These are phyloP conservation scores for Oscheius onirici DNA, from an alignment of 2,888 invertebrate genomes.

Conservation along the genomic window DNA sequence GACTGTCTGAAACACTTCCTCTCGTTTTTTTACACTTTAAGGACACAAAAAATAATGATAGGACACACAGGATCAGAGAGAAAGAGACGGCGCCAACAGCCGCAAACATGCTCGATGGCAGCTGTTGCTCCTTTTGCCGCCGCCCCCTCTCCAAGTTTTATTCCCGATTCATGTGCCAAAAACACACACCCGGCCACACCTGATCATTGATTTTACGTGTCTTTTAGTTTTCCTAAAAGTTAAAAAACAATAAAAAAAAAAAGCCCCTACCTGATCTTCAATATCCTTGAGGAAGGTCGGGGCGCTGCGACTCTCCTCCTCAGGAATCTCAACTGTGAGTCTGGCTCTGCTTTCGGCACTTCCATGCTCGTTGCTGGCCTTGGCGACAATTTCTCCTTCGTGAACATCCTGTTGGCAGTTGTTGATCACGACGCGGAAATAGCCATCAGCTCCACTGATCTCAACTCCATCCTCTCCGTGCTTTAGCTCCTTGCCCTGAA, in stretches of 20 bases:
- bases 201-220: too few relatives aligned
- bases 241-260: not conserved
- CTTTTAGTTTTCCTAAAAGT: too few relatives aligned
- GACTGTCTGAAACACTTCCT: conserved; percentile 66
- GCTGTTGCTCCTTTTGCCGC: too few relatives aligned
- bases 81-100: too few relatives aligned
- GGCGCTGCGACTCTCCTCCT: conserved; percentile 66
- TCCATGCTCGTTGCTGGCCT: conserved; percentile 75
- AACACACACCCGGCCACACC: too few relatives aligned
- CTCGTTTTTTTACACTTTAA: too few relatives aligned
- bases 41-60: too few relatives aligned
- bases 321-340: conserved; percentile 74
- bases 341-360: conserved; percentile 81
- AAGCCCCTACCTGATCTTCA: conserved; percentile 62
- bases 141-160: too few relatives aligned
- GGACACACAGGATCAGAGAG: too few relatives aligned
- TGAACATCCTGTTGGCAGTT: conserved; percentile 60
- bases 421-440: conserved; percentile 60
- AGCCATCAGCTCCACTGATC: conserved; percentile 63
- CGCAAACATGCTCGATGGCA: too few relatives aligned
- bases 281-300: conserved; percentile 71
- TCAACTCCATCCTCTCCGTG: conserved; percentile 66
- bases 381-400: conserved; percentile 73
- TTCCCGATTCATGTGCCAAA: too few relatives aligned
- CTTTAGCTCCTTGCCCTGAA: conserved; percentile 45